These are phyloP conservation scores for Caranx ignobilis DNA, from an alignment of 2,113 vertebrate genomes.

Conservation along the genomic window DNA sequence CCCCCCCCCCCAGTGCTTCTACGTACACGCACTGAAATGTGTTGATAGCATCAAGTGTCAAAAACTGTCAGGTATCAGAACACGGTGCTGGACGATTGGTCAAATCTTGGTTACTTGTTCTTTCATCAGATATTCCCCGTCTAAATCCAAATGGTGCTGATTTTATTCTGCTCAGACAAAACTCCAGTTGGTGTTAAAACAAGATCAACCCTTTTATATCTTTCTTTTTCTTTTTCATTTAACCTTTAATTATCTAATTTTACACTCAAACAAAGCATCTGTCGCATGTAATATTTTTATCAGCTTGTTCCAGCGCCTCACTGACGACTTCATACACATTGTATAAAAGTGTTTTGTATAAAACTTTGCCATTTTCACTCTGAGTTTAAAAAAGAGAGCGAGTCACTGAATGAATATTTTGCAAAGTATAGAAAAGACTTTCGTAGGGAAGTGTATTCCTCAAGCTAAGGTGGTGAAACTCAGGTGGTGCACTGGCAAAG, in stretches of 20 bases:
- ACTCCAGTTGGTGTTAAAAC: too few species aligned
- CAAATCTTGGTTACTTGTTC: not conserved
- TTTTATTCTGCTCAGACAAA: too few species aligned
- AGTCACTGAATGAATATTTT: not conserved
- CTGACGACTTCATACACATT: not conserved
- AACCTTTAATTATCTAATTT: not conserved
- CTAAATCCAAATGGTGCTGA: not conserved
- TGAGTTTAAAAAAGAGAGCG: not conserved
- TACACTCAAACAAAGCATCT: not conserved
- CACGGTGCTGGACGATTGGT: not conserved
- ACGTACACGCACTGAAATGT: not conserved
- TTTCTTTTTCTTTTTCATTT: too few species aligned
- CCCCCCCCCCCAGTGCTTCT: not conserved
- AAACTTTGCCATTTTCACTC: not conserved
- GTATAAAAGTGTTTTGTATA: not conserved
- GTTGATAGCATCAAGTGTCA: conserved; percentile 9
- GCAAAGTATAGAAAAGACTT: not conserved
- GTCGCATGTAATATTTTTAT: not conserved
- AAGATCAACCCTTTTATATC: too few species aligned
- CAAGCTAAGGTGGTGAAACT: not conserved
- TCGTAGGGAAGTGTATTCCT: not conserved
- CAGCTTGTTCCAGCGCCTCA: not conserved
- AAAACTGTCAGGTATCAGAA: not conserved
- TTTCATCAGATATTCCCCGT: not conserved
- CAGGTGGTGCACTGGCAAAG: not conserved